phyloP scores from a whole-genome alignment of 2,797 vertebrate species.

The Diplodus puntazzo region DNA sequence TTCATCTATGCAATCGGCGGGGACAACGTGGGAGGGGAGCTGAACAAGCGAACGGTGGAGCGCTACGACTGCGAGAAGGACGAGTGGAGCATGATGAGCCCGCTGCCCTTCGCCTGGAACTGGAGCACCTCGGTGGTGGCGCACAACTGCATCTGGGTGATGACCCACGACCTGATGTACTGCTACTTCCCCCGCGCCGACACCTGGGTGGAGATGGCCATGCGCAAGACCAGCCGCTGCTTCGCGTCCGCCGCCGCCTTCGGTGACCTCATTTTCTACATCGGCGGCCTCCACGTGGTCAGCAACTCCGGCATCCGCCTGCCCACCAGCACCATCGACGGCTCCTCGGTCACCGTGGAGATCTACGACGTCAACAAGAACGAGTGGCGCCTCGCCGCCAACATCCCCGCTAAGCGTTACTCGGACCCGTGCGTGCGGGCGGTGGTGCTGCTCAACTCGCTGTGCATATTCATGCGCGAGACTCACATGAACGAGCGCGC shows the following conservation, averaged over 20 bases:
- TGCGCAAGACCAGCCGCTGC: constrained; percentile 94
- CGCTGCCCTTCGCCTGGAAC: constrained; percentile 95
- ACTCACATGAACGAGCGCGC: constrained; percentile 97
- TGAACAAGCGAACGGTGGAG: constrained; percentile 96
- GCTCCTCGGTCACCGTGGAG: constrained; percentile 95
- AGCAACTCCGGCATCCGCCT: constrained; percentile 92
- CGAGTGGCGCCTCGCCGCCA: constrained; percentile 94
- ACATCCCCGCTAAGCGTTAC: constrained; percentile 96
- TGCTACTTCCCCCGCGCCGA: constrained; percentile 96
- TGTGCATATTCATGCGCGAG: constrained; percentile 96
- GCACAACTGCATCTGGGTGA: constrained; percentile 96
- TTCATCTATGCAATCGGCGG: constrained; percentile 98
- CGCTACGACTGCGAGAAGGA: constrained; percentile 95
- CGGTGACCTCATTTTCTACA: constrained; percentile 96
- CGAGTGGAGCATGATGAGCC: constrained; percentile 96
- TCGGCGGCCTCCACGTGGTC: constrained; percentile 94
- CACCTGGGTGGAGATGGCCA: constrained; percentile 97
- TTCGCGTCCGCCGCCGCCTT: constrained; percentile 95
- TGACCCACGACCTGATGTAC: constrained; percentile 97
- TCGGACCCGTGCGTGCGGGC: constrained; percentile 95
- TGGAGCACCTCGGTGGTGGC: constrained; percentile 95
- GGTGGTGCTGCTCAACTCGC: constrained; percentile 92
- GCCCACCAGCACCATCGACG: constrained; percentile 92
- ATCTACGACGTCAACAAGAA: constrained; percentile 97
- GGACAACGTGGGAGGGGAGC: constrained; percentile 92